These are phyloP conservation scores for Neopelma chrysocephalum DNA, from an alignment of 2,797 vertebrate species.

Conservation along the genomic window DNA sequence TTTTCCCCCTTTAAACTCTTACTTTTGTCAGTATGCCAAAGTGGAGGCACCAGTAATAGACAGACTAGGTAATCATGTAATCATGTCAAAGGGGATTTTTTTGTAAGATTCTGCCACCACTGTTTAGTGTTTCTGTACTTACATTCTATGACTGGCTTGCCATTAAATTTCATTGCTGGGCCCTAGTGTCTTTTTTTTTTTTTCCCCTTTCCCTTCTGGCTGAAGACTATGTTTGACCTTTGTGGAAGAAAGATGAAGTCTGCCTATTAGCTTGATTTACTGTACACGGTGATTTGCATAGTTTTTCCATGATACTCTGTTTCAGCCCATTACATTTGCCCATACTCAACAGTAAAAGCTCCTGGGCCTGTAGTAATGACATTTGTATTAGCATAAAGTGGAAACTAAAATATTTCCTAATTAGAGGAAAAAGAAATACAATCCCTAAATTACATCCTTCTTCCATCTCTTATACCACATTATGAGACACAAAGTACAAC, in stretches of 20 bases:
- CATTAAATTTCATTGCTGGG: not conserved
- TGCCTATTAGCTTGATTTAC: constrained; percentile 69
- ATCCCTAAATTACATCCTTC: not conserved
- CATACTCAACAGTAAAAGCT: constrained; percentile 37
- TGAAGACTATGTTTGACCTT: not conserved
- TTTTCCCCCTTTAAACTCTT: not conserved
- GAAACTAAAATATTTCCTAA: constrained; percentile 28
- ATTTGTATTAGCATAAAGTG: constrained; percentile 23
- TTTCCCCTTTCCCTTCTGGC: not conserved
- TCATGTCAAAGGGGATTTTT: not conserved
- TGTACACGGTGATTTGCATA: constrained; percentile 62
- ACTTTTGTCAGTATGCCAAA: not conserved
- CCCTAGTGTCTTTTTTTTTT: not conserved
- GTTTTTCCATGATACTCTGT: constrained; percentile 67
- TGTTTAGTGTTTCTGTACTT: not conserved
- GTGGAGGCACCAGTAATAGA: not conserved
- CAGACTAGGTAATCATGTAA: not conserved
- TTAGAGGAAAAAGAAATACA: constrained; percentile 17
- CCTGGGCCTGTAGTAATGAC: constrained; percentile 30
- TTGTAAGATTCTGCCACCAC: not conserved
- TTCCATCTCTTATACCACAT: not conserved
- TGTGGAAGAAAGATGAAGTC: constrained; percentile 12
- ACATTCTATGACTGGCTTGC: rapidly evolving
- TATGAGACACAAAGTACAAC: not conserved
- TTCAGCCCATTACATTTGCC: constrained; percentile 66